phyloP scores from a whole-genome alignment of 2,888 invertebrate species.

The Dimorphilus gyrociliatus region DNA sequence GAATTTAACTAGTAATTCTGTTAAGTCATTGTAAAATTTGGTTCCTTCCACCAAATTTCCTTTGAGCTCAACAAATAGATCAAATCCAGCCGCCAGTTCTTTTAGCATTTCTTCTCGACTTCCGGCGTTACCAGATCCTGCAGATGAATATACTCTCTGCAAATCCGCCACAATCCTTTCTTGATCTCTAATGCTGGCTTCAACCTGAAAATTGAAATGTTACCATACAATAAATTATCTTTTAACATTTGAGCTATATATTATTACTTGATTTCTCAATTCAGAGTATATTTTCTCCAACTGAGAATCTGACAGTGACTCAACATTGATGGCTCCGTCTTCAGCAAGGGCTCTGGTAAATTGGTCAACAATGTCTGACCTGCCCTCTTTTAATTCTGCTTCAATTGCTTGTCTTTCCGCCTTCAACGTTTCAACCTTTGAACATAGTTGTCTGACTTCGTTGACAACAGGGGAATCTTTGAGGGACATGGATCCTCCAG shows the following conservation, averaged over 20 bases:
- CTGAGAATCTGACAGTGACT: slow-evolving; percentile 48
- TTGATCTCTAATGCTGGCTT: too few relatives aligned
- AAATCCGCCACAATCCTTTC: too few relatives aligned
- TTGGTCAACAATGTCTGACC: slow-evolving; percentile 56
- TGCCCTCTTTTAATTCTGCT: slow-evolving; percentile 60
- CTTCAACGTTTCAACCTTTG: slow-evolving; percentile 66
- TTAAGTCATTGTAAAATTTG: slow-evolving; percentile 51
- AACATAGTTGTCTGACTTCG: slow-evolving; percentile 58
- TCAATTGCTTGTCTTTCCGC: slow-evolving; percentile 77
- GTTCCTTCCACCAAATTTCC: slow-evolving; percentile 84
- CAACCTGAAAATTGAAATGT: slow-evolving; percentile 1
- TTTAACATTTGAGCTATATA: slow-evolving; percentile 31
- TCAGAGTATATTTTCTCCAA: slow-evolving; percentile 59
- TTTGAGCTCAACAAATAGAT: slow-evolving; percentile 75
- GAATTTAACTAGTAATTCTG: slow-evolving; percentile 70
- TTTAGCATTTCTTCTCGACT: slow-evolving; percentile 60
- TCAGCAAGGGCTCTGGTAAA: slow-evolving; percentile 58
- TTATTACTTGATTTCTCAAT: slow-evolving; percentile 58
- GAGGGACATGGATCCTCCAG: slow-evolving; percentile 41
- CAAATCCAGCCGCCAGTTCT: slow-evolving; percentile 72
- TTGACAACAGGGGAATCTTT: slow-evolving; percentile 46
- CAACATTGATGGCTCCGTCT: slow-evolving; percentile 63
- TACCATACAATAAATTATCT: slow-evolving; percentile 1
- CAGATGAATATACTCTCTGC: too few relatives aligned
- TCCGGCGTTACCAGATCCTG: too few relatives aligned